Conservation (phyloP, 64 coral and sea anemone genomes). For the Actinia tenebrosa region DNA sequence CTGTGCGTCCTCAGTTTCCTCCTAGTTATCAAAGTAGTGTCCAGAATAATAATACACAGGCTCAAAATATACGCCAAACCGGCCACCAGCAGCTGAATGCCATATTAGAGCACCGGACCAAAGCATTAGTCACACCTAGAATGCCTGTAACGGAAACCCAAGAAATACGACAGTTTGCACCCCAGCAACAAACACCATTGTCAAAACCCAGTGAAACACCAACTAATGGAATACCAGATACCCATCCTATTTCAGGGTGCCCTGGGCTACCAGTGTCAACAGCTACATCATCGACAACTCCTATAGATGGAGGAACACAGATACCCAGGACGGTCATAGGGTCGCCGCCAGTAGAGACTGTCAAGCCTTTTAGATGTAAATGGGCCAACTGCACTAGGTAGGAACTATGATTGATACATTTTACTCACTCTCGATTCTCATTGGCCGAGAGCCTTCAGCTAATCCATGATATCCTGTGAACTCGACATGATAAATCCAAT, state of each 20-base stretch:
- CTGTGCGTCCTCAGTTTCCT: neutral
- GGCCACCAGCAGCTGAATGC: neutral
- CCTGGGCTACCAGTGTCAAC: conserved; percentile 4
- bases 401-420: too few relatives aligned
- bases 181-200: conserved; percentile 4
- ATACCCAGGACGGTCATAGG: neutral
- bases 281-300: neutral
- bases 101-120: conserved; percentile 14
- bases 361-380: conserved; percentile 63
- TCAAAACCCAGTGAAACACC: neutral
- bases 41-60: neutral
- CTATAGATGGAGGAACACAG: conserved; percentile 9
- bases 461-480: too few relatives aligned
- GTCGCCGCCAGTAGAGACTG: conserved; percentile 25
- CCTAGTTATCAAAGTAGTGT: neutral
- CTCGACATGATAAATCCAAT: too few relatives aligned
- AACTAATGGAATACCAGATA: neutral
- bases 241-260: neutral
- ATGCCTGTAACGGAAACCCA: conserved; percentile 1
- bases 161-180: conserved; percentile 2
- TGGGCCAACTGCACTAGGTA: conserved; percentile 72
- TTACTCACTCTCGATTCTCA: too few relatives aligned
- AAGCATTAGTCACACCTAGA: conserved; percentile 14
- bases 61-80: neutral
- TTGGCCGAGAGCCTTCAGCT: too few relatives aligned